These are phyloP conservation scores for Lepisosteus oculatus DNA, from an alignment of 2,113 vertebrate species.

Conservation along the genomic window DNA sequence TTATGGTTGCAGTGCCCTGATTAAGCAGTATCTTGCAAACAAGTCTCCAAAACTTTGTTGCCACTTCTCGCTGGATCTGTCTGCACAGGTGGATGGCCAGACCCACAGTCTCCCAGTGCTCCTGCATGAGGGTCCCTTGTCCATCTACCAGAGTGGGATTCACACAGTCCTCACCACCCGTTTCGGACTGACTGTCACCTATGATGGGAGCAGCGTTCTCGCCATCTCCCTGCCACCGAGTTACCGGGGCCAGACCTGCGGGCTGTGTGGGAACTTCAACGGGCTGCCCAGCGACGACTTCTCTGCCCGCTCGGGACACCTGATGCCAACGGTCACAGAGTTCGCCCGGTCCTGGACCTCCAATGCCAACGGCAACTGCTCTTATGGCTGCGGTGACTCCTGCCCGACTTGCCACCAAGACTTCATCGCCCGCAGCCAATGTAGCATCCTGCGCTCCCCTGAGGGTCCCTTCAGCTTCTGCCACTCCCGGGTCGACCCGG, in stretches of 20 bases:
- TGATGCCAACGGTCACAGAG: conserved; percentile 1
- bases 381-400: conserved; percentile 23
- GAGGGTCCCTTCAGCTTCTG: conserved; percentile 51
- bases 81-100: conserved; percentile 43
- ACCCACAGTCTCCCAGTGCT: conserved; percentile 38
- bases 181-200: conserved; percentile 50
- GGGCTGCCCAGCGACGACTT: conserved; percentile 47
- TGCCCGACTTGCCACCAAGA: conserved; percentile 38
- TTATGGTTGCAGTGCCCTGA: too few species aligned
- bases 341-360: conserved; percentile 49
- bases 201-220: conserved; percentile 38
- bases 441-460: conserved; percentile 39
- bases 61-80: too few species aligned
- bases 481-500: conserved; percentile 33
- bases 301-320: conserved; percentile 28
- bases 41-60: too few species aligned
- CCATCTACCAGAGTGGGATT: conserved; percentile 36
- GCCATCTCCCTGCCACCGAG: conserved; percentile 39
- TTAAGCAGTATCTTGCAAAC: too few species aligned
- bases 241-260: conserved; percentile 43
- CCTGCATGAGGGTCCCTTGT: conserved; percentile 30
- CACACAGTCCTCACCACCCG: conserved; percentile 30
- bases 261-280: conserved; percentile 16
- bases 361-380: conserved; percentile 31
- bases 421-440: conserved; percentile 23